A percentile compares a stretch with the other conserved stretches of the same genome.
Conservation (phyloP, 2,888 invertebrate genomes). For the Seladonia tumulorum region DNA sequence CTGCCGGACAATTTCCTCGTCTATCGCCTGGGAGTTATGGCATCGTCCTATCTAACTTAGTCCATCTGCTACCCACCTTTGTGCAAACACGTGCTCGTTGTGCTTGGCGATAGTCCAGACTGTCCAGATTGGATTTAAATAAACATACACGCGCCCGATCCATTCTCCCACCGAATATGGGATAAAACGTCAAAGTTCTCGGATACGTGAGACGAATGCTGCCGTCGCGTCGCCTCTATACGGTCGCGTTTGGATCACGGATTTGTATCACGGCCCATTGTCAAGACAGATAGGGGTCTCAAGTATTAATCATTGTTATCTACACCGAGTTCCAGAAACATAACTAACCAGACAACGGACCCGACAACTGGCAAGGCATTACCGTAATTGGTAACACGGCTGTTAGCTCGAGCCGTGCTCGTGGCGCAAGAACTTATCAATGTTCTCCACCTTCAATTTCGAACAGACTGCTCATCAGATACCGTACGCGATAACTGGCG, state of each 20-base stretch:
- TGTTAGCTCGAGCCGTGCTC: not conserved
- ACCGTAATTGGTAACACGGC: slow-evolving; percentile 24
- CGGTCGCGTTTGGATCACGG: not conserved
- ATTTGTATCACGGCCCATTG: not conserved
- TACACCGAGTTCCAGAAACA: not conserved
- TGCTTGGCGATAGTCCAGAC: slow-evolving; percentile 18
- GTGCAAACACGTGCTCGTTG: slow-evolving; percentile 17
- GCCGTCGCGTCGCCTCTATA: not conserved
- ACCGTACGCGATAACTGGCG: not conserved
- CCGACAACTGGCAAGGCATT: slow-evolving; percentile 5
- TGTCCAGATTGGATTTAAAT: slow-evolving; percentile 4
- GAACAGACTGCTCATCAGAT: not conserved
- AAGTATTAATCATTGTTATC: slow-evolving; percentile 7
- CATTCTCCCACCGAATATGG: not conserved
- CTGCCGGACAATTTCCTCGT: slow-evolving; percentile 9
- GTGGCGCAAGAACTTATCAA: slow-evolving; percentile 2
- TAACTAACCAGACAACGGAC: slow-evolving; percentile 1
- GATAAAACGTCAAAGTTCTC: not conserved
- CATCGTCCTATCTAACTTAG: slow-evolving; percentile 11
- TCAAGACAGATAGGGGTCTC: not conserved
- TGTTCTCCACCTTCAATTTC: not conserved
- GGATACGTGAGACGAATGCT: not conserved
- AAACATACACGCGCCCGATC: slow-evolving; percentile 3
- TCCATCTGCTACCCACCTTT: slow-evolving; percentile 13
- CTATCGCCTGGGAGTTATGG: slow-evolving; percentile 3